phyloP scores from a whole-genome alignment of 2,797 vertebrate species.

The Eremophila alpestris region DNA sequence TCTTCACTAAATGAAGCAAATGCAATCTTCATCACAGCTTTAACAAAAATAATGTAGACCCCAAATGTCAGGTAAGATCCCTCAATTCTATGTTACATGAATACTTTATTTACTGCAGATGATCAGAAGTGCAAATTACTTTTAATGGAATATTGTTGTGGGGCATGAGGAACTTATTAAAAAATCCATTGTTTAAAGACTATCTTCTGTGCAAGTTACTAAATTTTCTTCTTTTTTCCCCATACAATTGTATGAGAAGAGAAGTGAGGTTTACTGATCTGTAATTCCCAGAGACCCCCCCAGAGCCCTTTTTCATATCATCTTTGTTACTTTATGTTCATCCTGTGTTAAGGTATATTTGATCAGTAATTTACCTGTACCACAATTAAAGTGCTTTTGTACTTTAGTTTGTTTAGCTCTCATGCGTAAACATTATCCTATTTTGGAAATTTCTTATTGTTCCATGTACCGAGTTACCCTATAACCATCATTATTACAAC shows the following conservation, averaged over 20 bases:
- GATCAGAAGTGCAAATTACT: background rate
- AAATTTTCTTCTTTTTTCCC: background rate
- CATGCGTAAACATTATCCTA: background rate
- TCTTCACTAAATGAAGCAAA: background rate
- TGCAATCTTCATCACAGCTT: background rate
- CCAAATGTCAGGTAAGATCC: background rate
- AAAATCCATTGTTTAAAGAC: background rate
- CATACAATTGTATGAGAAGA: background rate
- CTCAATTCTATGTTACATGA: background rate
- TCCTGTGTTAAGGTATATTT: background rate
- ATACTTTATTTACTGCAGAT: background rate
- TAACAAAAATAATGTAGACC: background rate
- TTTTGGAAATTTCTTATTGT: background rate
- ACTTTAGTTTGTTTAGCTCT: background rate
- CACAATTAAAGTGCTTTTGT: background rate
- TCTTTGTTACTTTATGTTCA: background rate
- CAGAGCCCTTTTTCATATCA: background rate
- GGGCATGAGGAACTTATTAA: background rate
- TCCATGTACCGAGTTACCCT: background rate
- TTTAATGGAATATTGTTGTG: background rate
- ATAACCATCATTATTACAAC: background rate
- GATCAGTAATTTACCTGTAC: background rate
- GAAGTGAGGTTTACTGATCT: background rate
- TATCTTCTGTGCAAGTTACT: background rate
- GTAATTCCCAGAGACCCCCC: background rate